These are phyloP conservation scores for Bombyx huttoni DNA, from an alignment of 2,888 invertebrate genomes.

Conservation along the genomic window DNA sequence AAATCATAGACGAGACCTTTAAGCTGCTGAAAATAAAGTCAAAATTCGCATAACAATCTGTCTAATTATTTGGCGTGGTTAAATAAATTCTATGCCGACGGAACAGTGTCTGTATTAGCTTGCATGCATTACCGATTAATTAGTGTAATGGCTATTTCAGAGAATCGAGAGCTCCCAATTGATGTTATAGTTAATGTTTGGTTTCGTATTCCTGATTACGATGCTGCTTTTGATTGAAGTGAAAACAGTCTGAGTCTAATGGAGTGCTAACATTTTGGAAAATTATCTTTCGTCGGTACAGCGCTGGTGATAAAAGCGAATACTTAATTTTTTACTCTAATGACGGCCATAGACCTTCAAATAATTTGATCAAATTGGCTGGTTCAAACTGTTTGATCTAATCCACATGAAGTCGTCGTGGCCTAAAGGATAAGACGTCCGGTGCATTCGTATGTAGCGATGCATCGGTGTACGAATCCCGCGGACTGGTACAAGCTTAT, in stretches of 20 bases:
- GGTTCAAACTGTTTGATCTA: no score
- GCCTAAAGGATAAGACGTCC: no score
- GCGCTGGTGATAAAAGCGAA: no score
- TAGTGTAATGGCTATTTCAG: slow-evolving; percentile 11
- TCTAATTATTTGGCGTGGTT: neutral
- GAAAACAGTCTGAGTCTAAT: no score
- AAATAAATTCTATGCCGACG: neutral
- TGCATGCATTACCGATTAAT: slow-evolving; percentile 9
- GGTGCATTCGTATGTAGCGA: no score
- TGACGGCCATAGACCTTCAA: no score
- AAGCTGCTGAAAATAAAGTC: neutral
- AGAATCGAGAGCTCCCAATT: neutral
- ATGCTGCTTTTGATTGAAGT: neutral
- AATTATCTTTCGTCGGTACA: neutral
- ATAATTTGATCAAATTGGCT: no score
- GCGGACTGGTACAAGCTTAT: no score
- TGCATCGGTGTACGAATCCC: no score
- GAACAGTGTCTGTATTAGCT: neutral
- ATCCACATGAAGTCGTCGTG: no score
- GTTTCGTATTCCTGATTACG: neutral
- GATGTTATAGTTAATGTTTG: slow-evolving; percentile 2
- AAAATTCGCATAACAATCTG: neutral
- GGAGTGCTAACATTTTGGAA: neutral
- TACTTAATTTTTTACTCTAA: no score
- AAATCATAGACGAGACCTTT: neutral